Evolutionary conservation across 2,888 invertebrate species (phyloP), one percentile per base, ranked within the genome.

Genomic region (Aproaerema taeniolella): DNA sequence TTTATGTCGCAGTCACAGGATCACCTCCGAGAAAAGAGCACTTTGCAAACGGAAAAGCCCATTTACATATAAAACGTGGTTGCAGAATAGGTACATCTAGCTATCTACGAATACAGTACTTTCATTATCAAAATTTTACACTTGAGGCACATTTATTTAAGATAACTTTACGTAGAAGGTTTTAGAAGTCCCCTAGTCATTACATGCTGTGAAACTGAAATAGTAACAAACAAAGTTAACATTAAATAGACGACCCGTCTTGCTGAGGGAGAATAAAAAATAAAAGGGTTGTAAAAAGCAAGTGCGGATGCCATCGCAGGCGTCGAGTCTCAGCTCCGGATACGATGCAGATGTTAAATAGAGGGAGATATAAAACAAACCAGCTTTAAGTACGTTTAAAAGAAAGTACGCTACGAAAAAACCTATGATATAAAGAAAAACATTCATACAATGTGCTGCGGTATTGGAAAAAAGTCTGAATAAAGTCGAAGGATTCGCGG

Each of bases 21-120:
- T 70, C 67, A 69, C 63, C 65, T 69, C 51, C 53, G 58, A 65
- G 64, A 65, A 67, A 64, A 61, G 57, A 73, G 67, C 66, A 72
- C 67, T 73, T 71, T 68, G 67, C 61, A 56, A 62, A 63, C 62
- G 64, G 67, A 65, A 70, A 67, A 69, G 50, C 61, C 56, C 62
- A 73, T 75, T 76, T 76, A 67, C 74, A 74, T 72, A 72, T 63
- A 67, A 71, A 75, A 67, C 61, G 65, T 60, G 55, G 55, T 52
- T 47, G 49, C 53, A 42, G 52, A 55, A 49, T 47, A 48, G 33
- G 44, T 48, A 48, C 37, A 17, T 46, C 49, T 46, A 43, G 43
- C 32, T 41, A 33, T 46, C 46, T 37, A 38, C 38, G 38, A 33
- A 45, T 33, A 34, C 35, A 30, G 2, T 30, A 12, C 3, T 30